Percentiles rank a stretch among this genome's conserved stretches.
These are phyloP conservation scores for Forbesichthys agassizii DNA, from an alignment of 2,113 vertebrate species.

Conservation along the genomic window DNA sequence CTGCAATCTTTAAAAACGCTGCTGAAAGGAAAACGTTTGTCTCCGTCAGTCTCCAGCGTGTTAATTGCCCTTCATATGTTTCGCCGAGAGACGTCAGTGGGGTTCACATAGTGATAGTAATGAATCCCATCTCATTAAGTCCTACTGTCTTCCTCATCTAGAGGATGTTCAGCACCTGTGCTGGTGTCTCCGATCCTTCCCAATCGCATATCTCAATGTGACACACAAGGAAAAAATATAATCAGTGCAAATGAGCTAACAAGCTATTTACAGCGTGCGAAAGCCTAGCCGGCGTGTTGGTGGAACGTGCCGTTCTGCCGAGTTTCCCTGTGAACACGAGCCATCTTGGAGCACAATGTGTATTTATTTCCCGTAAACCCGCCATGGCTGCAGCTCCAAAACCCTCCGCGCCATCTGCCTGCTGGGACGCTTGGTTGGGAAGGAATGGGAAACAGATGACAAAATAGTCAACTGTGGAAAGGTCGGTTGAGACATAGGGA, in stretches of 20 bases:
- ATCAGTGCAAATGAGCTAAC: conserved; percentile 2
- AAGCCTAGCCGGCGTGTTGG: not conserved
- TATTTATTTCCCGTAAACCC: not conserved
- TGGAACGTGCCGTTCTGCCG: conserved; percentile 13
- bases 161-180: not conserved
- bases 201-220: not conserved
- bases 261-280: not conserved
- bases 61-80: not conserved
- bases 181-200: not conserved
- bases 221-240: not conserved
- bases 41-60: too few relatives aligned
- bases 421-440: conserved; percentile 47
- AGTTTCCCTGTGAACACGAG: not conserved
- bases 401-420: conserved; percentile 35
- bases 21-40: not conserved
- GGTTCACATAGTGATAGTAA: too few relatives aligned
- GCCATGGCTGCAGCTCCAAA: conserved; percentile 15
- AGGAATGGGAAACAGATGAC: conserved; percentile 45
- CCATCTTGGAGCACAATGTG: not conserved
- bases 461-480: conserved; percentile 57
- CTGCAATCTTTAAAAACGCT: not conserved
- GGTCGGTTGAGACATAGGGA: conserved; percentile 50
- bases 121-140: too few relatives aligned
- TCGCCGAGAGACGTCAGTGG: too few relatives aligned
- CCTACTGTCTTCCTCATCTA: not conserved